A percentile compares a stretch with the other conserved stretches of the same genome.
Conservation (phyloP, 1,140 invertebrate genomes). For the Eriosoma lanigerum region DNA sequence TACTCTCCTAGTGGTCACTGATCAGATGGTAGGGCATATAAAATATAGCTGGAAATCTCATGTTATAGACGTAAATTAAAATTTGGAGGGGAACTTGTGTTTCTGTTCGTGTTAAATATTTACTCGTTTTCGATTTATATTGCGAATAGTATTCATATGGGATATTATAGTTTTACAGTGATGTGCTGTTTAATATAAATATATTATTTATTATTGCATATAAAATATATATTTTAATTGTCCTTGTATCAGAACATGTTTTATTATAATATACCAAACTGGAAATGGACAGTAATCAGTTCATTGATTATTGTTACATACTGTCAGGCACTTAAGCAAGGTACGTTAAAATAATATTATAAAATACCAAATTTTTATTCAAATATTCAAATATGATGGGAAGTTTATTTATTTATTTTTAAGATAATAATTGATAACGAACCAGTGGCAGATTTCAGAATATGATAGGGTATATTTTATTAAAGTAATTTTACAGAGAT, state of each 20-base stretch:
- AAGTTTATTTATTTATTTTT: background rate
- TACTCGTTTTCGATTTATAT: slow-evolving; percentile 10
- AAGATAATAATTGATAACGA: background rate
- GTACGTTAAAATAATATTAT: background rate
- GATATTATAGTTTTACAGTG: background rate
- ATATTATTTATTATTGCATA: background rate
- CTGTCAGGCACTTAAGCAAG: slow-evolving; percentile 31
- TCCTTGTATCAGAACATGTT: background rate
- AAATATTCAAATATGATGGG: background rate
- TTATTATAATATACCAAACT: slow-evolving; percentile 26
- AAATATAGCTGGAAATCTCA: background rate
- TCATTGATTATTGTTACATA: background rate
- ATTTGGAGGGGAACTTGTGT: background rate
- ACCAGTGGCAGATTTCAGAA: no score
- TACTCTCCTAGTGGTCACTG: background rate
- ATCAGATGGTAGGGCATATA: background rate
- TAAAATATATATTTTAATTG: slow-evolving; percentile 10
- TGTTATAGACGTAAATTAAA: background rate
- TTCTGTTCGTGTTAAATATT: slow-evolving; percentile 7
- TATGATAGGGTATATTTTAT: no score
- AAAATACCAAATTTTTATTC: no score
- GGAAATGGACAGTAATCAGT: background rate
- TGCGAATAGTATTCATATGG: background rate
- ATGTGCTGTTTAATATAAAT: background rate
- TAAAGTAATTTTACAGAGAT: no score